Conservation (phyloP, 1,140 invertebrate species). For the Caerostris darwini region DNA sequence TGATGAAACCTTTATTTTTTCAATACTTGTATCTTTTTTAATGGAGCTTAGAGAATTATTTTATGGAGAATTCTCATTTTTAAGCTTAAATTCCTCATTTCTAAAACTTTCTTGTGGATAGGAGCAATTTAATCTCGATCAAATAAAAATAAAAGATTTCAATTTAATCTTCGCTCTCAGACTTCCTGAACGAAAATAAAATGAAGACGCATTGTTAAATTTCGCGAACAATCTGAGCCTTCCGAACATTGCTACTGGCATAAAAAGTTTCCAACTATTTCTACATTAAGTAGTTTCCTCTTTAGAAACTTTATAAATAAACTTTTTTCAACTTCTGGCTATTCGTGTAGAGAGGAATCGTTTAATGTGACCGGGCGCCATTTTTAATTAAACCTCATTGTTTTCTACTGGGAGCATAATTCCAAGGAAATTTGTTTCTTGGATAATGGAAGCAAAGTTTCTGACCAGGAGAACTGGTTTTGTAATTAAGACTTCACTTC, state of each 20-base stretch:
- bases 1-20: too few species aligned
- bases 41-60: too few species aligned
- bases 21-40: too few species aligned
- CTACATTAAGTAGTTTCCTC: neutral
- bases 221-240: neutral
- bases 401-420: neutral
- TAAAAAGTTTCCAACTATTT: neutral
- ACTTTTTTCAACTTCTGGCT: neutral
- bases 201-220: neutral
- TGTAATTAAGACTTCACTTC: neutral
- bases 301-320: neutral
- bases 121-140: neutral
- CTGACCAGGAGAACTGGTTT: neutral
- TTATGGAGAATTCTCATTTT: too few species aligned
- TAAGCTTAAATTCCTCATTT: too few species aligned
- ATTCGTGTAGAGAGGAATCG: neutral
- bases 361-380: neutral
- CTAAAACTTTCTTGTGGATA: too few species aligned
- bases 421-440: neutral
- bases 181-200: neutral
- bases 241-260: neutral
- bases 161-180: neutral
- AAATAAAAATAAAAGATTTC: neutral
- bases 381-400: neutral
- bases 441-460: neutral